These are phyloP conservation scores for Ryuthela nishihirai DNA, from an alignment of 2,888 invertebrate genomes.

Conservation along the genomic window DNA sequence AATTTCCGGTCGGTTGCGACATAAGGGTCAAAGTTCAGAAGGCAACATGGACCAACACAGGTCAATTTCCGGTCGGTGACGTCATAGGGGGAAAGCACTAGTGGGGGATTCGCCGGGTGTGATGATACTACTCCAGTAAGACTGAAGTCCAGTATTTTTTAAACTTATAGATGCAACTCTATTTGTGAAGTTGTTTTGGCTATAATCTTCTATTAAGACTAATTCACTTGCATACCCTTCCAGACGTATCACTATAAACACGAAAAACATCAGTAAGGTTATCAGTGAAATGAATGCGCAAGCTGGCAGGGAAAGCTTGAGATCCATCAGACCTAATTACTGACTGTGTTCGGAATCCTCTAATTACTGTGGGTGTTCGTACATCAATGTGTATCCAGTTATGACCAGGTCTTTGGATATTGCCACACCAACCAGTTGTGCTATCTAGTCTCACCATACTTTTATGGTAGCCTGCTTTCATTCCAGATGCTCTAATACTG, in stretches of 20 bases:
- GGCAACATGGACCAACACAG: too few relatives aligned
- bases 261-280: slow-evolving; percentile 82
- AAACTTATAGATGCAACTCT: slow-evolving; percentile 64
- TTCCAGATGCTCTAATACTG: slow-evolving; percentile 76
- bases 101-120: too few relatives aligned
- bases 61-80: too few relatives aligned
- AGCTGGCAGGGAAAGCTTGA: slow-evolving; percentile 83
- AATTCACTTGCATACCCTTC: slow-evolving; percentile 69
- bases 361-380: slow-evolving; percentile 79
- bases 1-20: too few relatives aligned
- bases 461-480: slow-evolving; percentile 76
- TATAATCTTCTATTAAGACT: slow-evolving; percentile 83
- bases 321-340: slow-evolving; percentile 62
- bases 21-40: too few relatives aligned
- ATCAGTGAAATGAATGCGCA: slow-evolving; percentile 81
- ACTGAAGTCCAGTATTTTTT: slow-evolving; percentile 51
- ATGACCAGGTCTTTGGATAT: slow-evolving; percentile 74
- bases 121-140: slow-evolving; percentile 68
- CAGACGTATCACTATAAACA: slow-evolving; percentile 88
- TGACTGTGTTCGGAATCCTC: slow-evolving; percentile 80
- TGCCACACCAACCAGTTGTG: slow-evolving; percentile 81
- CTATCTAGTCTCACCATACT: slow-evolving; percentile 77
- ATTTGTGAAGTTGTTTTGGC: slow-evolving; percentile 87
- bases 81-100: too few relatives aligned
- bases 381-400: slow-evolving; percentile 82